Base-by-base conservation (phyloP, 23 tunicate genomes). In the Ciona savignyi region DNA sequence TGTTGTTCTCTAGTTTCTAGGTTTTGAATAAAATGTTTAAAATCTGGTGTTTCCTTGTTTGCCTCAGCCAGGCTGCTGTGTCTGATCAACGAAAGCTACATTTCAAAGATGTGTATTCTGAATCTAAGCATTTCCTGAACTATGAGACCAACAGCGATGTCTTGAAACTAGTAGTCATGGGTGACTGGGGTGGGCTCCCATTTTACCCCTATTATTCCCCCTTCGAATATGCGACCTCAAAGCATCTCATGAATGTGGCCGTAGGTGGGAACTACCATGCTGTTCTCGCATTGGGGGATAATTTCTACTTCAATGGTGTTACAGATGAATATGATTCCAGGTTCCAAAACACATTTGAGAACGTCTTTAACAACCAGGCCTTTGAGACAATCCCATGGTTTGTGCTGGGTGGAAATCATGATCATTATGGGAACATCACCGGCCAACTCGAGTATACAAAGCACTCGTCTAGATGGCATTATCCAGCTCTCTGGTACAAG, bases 171-270 rank as follows among this genome's bases (percentile, higher is more conserved):
- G 75, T 84, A 34, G 86, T 85, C 27, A 72, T 91, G 83, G 97
- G 90, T 19, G 97, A 91, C 32, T 91, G 97, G 97, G 97, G 97
- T 32, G 97, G 97, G 6, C 20, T 91, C 1, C 97, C 97, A 25
- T 3, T 77, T 30, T 35, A n/a, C 48, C 97, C 97, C 3, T 84
- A 84, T 62, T 84, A 80, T 48, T 65, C 97, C 23, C 91, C 97
- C 31, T 91, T 84, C 64, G 97, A 91, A 66, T 65, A 66, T 34
- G 83, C 79, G 2, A 84, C 83, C 31, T 86, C 97, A 34, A 76
- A 62, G 27, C 61, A 34, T 60, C 79, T 91, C 66, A 88, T 88
- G 70, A 80, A 48, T 48, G 35, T 20, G 2, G 75, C 90, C 15
- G 69, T 21, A 1, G 35, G 51, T 11, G 60, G 80, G 15, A n/a